Evolutionary conservation across 2,888 invertebrate genomes (phyloP), one percentile per base, ranked within the genome.

Genomic region (Melanargia galathea): DNA sequence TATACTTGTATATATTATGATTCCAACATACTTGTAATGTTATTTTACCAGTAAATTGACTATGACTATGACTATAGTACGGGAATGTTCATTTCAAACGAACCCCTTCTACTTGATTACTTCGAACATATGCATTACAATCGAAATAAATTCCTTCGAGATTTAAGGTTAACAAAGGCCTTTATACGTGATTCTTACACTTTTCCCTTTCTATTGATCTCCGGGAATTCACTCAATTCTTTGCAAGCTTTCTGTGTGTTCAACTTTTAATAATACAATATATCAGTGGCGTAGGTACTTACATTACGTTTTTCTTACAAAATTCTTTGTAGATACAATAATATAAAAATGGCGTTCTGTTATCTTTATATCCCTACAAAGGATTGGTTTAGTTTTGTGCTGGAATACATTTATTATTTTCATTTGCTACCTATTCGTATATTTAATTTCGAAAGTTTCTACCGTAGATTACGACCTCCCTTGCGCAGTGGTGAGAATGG

Each of bases 121-220:
- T 26, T 49, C 30, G 49, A 35, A 35, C 33, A 35, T 5, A 11
- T 22, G 8, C 49, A 16, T 49, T 30, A 35, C 35, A 52, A 35
- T 35, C 20, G 35, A 20, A 16, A 52, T 13, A 52, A 16, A 52
- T 33, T 16, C 33, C 51, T 51, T 51, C 33, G 33, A 30, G 49
- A 16, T 33, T 11, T 16, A 33, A 35, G 30, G 18, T 35, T 35
- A 20, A 33, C 52, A 52, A 33, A 35, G 13, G 11, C 13, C 33
- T 22, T 16, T 52, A 52, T 20, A 35, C 20, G 52, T 33, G 51
- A 51, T 35, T 52, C 52, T 11, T 11, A 33, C 20, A 33, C 20
- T 51, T 30, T 48, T 51, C 18, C 33, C 11, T 20, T 52, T 35
- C 52, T 22, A 52, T 35, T 22, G 20, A 52, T 52, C 52, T 52